Percentiles rank a stretch among this genome's conserved stretches.
phyloP scores from a whole-genome alignment of 2,113 vertebrate species.

The Elephantulus edwardii region DNA sequence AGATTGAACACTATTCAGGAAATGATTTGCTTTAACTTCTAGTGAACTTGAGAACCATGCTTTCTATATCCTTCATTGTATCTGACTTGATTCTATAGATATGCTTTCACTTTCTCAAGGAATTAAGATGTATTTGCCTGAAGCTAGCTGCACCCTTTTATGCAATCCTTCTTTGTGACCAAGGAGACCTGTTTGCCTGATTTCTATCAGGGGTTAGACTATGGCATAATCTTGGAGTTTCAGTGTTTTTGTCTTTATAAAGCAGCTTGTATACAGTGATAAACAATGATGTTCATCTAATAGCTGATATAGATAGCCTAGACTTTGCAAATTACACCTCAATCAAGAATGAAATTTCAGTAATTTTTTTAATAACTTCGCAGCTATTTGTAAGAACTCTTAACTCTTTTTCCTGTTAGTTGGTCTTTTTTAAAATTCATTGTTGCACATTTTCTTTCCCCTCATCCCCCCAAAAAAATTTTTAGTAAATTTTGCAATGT shows the following conservation, averaged over 20 bases:
- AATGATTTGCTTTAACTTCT: not conserved
- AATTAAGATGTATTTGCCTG: conserved; percentile 20
- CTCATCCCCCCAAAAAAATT: no score
- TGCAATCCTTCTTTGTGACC: not conserved
- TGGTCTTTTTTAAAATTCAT: no score
- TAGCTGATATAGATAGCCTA: not conserved
- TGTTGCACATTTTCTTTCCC: no score
- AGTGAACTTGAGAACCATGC: not conserved
- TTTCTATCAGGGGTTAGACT: not conserved
- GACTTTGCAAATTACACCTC: not conserved
- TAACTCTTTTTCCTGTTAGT: no score
- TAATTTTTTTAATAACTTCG: no score
- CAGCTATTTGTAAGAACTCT: no score
- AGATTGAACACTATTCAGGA: not conserved
- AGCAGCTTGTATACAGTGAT: not conserved
- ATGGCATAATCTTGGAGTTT: not conserved
- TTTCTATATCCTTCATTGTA: not conserved
- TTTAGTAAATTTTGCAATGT: conserved; percentile 25
- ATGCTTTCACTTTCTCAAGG: conserved; percentile 12
- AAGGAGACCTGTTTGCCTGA: not conserved
- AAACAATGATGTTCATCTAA: not conserved
- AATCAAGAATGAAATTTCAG: not conserved
- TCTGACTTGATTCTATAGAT: not conserved
- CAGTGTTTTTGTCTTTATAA: conserved; percentile 27
- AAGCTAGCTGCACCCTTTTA: not conserved